phyloP scores from a whole-genome alignment of 2,797 vertebrate genomes.

The Myotis planiceps region DNA sequence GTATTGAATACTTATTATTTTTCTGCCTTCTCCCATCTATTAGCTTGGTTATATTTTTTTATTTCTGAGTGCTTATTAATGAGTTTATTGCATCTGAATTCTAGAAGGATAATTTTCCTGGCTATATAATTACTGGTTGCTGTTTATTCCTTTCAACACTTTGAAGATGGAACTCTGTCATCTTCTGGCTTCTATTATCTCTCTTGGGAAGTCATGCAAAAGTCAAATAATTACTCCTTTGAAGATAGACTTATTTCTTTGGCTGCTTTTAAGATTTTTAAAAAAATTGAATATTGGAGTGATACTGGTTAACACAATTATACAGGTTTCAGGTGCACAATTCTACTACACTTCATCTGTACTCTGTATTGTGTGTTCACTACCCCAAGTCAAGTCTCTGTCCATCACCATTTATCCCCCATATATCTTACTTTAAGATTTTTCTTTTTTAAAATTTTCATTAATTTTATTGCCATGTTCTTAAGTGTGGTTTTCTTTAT shows the following conservation, averaged over 20 bases:
- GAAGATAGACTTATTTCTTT: not conserved
- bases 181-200: not conserved
- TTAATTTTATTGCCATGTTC: not conserved
- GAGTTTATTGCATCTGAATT: not conserved
- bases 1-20: not conserved
- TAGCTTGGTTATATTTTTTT: not conserved
- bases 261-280: not conserved
- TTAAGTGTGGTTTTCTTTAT: not conserved
- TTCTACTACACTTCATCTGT: not conserved
- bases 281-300: not conserved
- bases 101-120: not conserved
- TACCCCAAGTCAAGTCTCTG: not conserved
- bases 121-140: not conserved
- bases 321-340: not conserved
- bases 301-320: not conserved
- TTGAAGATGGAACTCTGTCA: not conserved
- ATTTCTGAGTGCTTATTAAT: not conserved
- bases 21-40: not conserved
- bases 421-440: not conserved
- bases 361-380: not conserved
- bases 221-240: not conserved
- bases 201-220: not conserved
- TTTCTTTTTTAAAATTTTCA: not conserved
- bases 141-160: not conserved
- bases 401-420: not conserved